Evolutionary conservation across 2,113 vertebrate species (phyloP).

Genomic region (Hippolais icterina): DNA sequence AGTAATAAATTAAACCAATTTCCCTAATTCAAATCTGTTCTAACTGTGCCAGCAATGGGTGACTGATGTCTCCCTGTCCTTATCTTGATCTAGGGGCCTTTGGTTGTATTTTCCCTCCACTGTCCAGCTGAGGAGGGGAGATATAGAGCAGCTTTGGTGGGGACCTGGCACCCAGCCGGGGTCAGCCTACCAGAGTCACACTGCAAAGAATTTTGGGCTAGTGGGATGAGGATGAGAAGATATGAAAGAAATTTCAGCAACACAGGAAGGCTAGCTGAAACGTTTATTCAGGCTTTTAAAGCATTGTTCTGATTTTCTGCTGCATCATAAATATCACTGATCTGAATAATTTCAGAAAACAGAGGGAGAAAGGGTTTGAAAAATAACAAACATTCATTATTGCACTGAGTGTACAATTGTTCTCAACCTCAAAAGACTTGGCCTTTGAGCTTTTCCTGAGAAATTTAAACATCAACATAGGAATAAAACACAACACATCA

Average conservation of each 20-base stretch:
- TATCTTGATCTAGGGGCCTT: not conserved
- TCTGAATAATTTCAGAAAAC: conserved; percentile 37
- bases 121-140: not conserved
- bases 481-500: not conserved
- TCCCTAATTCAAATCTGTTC: not conserved
- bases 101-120: not conserved
- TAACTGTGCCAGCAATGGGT: not conserved
- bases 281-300: not conserved
- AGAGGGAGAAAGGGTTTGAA: not conserved
- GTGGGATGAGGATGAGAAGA: not conserved
- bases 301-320: not conserved
- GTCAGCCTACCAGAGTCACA: not conserved
- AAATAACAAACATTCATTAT: conserved; percentile 28
- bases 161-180: not conserved
- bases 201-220: not conserved
- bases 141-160: not conserved
- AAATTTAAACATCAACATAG: conserved; percentile 3
- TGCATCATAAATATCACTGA: not conserved
- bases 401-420: not conserved
- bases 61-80: not conserved
- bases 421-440: not conserved
- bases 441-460: not conserved
- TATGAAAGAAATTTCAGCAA: not conserved
- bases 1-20: not conserved
- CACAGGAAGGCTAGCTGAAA: not conserved